Evolutionary conservation across 2,888 invertebrate genomes (phyloP).

Genomic region (Heliconius ismenius): DNA sequence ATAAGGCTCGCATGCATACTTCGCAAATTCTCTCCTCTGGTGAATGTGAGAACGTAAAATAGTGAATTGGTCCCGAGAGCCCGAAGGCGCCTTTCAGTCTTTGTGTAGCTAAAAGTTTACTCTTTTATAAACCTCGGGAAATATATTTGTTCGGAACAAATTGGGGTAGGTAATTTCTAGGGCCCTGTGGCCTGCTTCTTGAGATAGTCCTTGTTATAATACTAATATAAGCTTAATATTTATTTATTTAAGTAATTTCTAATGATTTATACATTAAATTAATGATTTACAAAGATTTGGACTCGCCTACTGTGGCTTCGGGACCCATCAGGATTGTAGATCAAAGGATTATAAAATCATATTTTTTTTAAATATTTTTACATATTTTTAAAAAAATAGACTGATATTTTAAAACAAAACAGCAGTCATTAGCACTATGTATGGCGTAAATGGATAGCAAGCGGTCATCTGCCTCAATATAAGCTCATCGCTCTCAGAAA

Average conservation of each 20-base stretch:
- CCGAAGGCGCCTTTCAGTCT: constrained; percentile 43
- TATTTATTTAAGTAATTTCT: not conserved
- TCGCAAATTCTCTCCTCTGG: constrained; percentile 59
- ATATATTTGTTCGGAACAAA: constrained; percentile 47
- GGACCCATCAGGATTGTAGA: too few relatives aligned
- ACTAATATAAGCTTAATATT: not conserved
- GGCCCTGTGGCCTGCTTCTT: not conserved
- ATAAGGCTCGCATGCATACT: constrained; percentile 62
- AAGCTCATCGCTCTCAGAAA: constrained; percentile 31
- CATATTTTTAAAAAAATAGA: too few relatives aligned
- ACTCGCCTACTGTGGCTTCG: too few relatives aligned
- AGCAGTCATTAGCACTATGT: not conserved
- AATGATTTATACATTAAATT: not conserved
- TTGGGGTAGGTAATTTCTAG: constrained; percentile 27
- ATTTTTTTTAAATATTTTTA: too few relatives aligned
- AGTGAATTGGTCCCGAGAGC: constrained; percentile 59
- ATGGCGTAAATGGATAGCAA: not conserved
- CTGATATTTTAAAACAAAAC: not conserved
- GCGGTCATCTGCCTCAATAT: constrained; percentile 33
- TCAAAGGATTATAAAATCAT: too few relatives aligned
- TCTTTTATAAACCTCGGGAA: constrained; percentile 47
- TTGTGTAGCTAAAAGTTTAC: constrained; percentile 42
- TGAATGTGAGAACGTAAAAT: constrained; percentile 60
- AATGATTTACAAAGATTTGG: too few relatives aligned
- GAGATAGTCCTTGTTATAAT: not conserved